A percentile compares a stretch with the other conserved stretches of the same genome.
Conservation (phyloP, 2,888 invertebrate species). For the Melinaea marsaeus region DNA sequence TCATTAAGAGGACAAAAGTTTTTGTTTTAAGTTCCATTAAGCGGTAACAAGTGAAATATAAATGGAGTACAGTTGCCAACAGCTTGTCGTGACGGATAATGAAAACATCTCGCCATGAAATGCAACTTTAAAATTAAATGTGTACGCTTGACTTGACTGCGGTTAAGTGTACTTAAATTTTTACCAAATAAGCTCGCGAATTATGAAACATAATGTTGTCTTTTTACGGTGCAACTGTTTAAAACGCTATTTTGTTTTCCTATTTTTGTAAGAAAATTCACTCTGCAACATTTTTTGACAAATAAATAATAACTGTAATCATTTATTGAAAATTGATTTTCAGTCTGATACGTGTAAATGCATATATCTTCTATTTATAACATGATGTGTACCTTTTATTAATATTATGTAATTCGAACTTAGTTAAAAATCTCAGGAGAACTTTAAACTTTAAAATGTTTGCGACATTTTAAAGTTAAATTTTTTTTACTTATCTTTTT, state of each 20-base stretch:
- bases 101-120: conserved; percentile 24
- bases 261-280: no score
- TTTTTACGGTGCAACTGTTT: background rate
- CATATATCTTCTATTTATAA: no score
- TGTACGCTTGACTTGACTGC: conserved; percentile 6
- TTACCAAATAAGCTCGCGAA: background rate
- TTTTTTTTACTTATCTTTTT: no score
- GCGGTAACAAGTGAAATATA: conserved; percentile 22
- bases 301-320: no score
- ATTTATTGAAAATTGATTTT: no score
- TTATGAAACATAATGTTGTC: background rate
- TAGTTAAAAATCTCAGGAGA: no score
- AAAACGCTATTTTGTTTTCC: background rate
- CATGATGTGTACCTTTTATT: no score
- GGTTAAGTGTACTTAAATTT: conserved; percentile 3
- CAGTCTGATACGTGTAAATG: no score
- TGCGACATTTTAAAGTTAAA: no score
- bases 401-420: no score
- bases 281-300: no score
- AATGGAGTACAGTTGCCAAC: conserved; percentile 23
- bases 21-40: conserved; percentile 10
- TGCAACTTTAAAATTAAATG: conserved; percentile 18
- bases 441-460: no score
- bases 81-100: conserved; percentile 28
- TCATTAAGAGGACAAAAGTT: conserved; percentile 3